Base-by-base conservation (phyloP, 2,113 vertebrate species). In the Calcarius ornatus region DNA sequence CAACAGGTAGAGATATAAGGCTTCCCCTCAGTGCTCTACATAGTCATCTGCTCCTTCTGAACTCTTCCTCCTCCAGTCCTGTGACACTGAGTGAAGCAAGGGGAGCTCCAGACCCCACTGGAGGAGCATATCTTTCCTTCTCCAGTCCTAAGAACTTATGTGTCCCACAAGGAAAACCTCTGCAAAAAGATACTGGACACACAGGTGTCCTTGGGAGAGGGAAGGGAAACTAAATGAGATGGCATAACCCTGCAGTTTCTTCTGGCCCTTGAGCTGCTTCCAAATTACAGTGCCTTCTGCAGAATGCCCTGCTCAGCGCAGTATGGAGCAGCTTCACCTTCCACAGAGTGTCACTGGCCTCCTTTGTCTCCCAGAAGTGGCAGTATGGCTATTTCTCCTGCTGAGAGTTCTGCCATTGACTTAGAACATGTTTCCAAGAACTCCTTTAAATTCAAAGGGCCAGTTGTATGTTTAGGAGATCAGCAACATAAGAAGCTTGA, bases 241-340 rank as follows among this genome's bases (percentile, higher is more conserved):
- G 48, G 16, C 6, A 24, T 48, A 80, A 38, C 3, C 27, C 30
- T 48, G 11, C 6, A 69, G 27, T 61, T 81, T 61, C 65, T 83
- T 90, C 22, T 38, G 5, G 5, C 8, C 8, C 15, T 73, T 40
- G 63, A 65, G 14, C 18, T 40, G n/a, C 86, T 65, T 16, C 37
- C 61, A 65, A 4, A 35, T 22, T 72, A 18, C 31, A 59, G 31
- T 42, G 33, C 14, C 33, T 87, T 72, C 72, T 65, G 45, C 66
- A 54, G 42, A 85, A 21, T 0, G 3, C 4, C 17, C n/a, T 61
- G 15, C 11, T 48, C 40, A 65, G 37, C 1, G 1, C 35, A 63
- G 10, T 13, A 23, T 0, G 9, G 38, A 77, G 42, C 20, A 72
- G 8, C 27, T 82, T 50, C 33, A 16, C 25, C 33, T 86, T 79